Evolutionary conservation across 2,797 vertebrate species (phyloP).

Genomic region (Dendrocincla tyrannina): DNA sequence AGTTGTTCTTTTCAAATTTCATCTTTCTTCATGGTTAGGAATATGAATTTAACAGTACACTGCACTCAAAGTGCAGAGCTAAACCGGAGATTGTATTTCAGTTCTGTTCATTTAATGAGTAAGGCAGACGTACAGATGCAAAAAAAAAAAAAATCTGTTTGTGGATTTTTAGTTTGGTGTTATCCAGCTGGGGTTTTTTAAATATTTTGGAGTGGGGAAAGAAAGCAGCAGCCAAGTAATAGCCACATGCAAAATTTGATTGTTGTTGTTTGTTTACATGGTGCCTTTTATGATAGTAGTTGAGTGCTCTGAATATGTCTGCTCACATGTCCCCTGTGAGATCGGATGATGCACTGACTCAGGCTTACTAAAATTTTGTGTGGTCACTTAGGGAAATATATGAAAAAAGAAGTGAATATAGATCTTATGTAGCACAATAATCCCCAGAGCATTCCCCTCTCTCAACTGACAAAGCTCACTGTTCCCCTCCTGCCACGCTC

Average conservation of each 20-base stretch:
- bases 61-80: neutral
- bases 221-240: neutral
- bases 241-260: neutral
- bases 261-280: neutral
- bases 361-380: neutral
- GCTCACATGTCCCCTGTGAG: neutral
- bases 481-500: neutral
- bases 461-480: constrained; percentile 1
- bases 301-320: neutral
- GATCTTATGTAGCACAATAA: neutral
- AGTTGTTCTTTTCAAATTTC: neutral
- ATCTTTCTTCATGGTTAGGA: neutral
- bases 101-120: neutral
- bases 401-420: neutral
- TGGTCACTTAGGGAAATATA: neutral
- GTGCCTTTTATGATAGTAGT: neutral
- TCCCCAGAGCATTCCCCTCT: neutral
- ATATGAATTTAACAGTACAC: neutral
- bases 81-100: neutral
- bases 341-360: neutral
- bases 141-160: neutral
- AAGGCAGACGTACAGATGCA: neutral
- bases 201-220: neutral
- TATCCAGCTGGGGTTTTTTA: neutral
- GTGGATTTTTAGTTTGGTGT: neutral